phyloP scores from a whole-genome alignment of 2,113 vertebrate genomes.

The Petromus typicus region DNA sequence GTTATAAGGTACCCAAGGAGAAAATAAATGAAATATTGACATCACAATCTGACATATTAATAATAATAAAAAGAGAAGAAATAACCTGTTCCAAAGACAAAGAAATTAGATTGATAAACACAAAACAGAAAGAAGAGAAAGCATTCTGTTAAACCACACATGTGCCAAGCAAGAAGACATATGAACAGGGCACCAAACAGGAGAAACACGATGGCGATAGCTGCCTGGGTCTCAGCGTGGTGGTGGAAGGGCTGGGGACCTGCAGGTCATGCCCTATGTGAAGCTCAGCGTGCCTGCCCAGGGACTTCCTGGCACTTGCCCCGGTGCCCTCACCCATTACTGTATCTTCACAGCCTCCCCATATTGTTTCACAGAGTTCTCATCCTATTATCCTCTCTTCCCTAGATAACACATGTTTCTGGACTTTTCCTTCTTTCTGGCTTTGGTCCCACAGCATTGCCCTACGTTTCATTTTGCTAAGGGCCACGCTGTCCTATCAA shows the following conservation, averaged over 20 bases:
- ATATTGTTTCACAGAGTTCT: fast-evolving
- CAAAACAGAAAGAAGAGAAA: constrained; percentile 18
- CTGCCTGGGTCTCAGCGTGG: no score
- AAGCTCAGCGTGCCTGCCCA: not conserved
- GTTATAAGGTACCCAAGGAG: constrained; percentile 33
- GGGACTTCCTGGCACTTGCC: not conserved
- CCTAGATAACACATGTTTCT: not conserved
- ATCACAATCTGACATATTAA: constrained; percentile 13
- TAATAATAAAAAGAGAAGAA: constrained; percentile 13
- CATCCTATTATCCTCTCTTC: not conserved
- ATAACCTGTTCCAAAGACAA: not conserved
- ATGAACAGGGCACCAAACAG: not conserved
- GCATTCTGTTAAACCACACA: not conserved
- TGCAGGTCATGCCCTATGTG: not conserved
- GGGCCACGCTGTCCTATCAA: not conserved
- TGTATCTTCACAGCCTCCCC: not conserved
- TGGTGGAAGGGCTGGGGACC: not conserved
- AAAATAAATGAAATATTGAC: constrained; percentile 39
- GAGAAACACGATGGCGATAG: not conserved
- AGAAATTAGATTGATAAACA: not conserved
- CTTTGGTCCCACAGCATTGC: not conserved
- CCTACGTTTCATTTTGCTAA: not conserved
- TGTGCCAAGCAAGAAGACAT: not conserved
- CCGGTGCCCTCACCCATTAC: not conserved
- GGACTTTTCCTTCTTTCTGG: not conserved